A percentile compares a stretch with the other conserved stretches of the same genome.
Conservation (phyloP, 2,113 vertebrate species). For the Aramus guarauna region DNA sequence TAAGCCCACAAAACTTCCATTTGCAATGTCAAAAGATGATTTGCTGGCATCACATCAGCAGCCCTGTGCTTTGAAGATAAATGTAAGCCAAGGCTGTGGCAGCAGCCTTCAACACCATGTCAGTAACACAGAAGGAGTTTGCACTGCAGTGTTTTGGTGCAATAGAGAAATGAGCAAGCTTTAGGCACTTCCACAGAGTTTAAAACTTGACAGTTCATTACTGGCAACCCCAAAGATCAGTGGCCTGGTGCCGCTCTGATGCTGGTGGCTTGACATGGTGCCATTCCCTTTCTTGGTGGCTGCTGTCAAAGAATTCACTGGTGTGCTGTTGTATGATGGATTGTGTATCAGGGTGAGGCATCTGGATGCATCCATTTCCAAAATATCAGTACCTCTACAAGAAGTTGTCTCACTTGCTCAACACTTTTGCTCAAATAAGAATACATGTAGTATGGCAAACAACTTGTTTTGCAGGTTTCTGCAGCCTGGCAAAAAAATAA, state of each 20-base stretch:
- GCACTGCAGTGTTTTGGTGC: background rate
- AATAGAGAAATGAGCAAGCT: background rate
- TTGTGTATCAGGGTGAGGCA: background rate
- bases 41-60: background rate
- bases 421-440: background rate
- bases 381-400: background rate
- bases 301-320: background rate
- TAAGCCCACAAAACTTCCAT: background rate
- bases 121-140: background rate
- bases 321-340: background rate
- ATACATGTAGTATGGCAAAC: background rate
- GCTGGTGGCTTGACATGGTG: background rate
- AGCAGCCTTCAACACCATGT: background rate
- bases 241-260: background rate
- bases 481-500: background rate
- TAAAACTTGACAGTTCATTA: background rate
- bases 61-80: background rate
- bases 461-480: background rate
- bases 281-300: background rate
- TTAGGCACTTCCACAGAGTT: background rate
- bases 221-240: background rate
- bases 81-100: background rate
- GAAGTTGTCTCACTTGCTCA: background rate
- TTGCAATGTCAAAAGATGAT: slow-evolving; percentile 3
- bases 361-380: accelerated